These are phyloP conservation scores for Rhimphoctona megacephalus DNA, from an alignment of 2,888 invertebrate genomes.

Conservation along the genomic window DNA sequence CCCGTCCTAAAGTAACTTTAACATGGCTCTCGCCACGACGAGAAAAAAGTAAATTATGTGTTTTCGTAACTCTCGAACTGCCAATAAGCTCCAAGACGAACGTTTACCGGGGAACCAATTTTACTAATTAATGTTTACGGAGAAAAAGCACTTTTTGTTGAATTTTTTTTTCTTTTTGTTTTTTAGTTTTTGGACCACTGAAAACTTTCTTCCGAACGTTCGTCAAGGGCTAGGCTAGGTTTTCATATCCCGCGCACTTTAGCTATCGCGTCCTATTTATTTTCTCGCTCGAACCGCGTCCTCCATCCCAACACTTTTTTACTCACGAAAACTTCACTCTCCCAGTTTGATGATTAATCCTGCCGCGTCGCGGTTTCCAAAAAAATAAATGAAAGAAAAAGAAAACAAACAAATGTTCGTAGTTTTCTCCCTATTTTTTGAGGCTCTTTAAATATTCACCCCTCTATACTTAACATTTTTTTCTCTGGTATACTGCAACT, in stretches of 20 bases:
- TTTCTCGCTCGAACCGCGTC: slow-evolving; percentile 48
- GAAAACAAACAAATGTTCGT: slow-evolving; percentile 63
- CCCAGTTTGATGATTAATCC: slow-evolving; percentile 68
- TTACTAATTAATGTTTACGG: slow-evolving; percentile 72
- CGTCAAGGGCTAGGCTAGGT: slow-evolving; percentile 35
- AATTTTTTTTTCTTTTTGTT: too few species aligned
- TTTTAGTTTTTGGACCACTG: slow-evolving; percentile 45
- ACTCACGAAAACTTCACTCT: slow-evolving; percentile 63
- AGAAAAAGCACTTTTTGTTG: slow-evolving; percentile 43
- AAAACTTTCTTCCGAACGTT: slow-evolving; percentile 59
- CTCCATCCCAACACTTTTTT: slow-evolving; percentile 23
- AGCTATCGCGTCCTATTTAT: slow-evolving; percentile 53
- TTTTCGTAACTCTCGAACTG: slow-evolving; percentile 63
- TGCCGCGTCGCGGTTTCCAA: slow-evolving; percentile 52
- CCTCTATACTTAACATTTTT: slow-evolving; percentile 50
- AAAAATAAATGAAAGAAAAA: slow-evolving; percentile 23
- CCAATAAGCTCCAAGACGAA: slow-evolving; percentile 64
- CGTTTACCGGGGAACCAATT: slow-evolving; percentile 66
- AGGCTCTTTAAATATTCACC: slow-evolving; percentile 52
- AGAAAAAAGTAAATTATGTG: slow-evolving; percentile 62
- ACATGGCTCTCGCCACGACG: neutral
- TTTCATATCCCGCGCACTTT: slow-evolving; percentile 45
- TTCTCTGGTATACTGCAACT: slow-evolving; percentile 36
- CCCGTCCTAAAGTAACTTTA: slow-evolving; percentile 43
- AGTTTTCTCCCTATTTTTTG: slow-evolving; percentile 54